Evolutionary conservation across 2,113 vertebrate species (phyloP), one percentile per base, ranked within the genome.

Genomic region (Callipepla californica): DNA sequence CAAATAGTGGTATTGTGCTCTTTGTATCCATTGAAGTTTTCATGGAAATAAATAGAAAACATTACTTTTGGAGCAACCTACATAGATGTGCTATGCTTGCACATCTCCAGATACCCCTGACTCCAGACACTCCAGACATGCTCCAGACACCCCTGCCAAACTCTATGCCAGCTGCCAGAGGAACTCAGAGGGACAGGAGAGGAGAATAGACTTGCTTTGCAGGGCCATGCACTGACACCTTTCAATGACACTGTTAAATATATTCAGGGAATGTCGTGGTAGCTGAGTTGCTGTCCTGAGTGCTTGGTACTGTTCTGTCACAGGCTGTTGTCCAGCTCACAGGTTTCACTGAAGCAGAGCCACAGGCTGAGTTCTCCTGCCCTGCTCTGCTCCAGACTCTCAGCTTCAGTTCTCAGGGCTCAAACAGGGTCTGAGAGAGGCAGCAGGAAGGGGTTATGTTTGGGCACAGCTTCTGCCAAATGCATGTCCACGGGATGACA

Each of bases 221-320:
- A 74, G 76, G 3, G 8, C 69, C 18, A 17, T 16, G 89, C 93
- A 6, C 84, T 81, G 89, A 87, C 89, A 84, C 93, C 93, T 93
- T 87, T 91, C 94, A 80, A 92, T 90, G 94, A 78, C 91, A 66
- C 47, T 47, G 32, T 5, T 9, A 0, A 4, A 73, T 22, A 67
- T 25, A 10, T 28, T 34, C 28, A 1, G 38, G 3, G 34, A 11
- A 0, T 12, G 18, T 7, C 25, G 13, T 18, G 67, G 23, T 69
- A 25, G 45, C 45, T 7, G 48, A 6, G 16, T 8, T 0, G 0
- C 48, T 85, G 6, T 0, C 68, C 3, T 3, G 25, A 20, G 51
- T 28, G 53, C 5, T 4, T 47, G 7, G 47, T 18, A 4, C 74
- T 5, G 0, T 7, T 36, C 47, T 70, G 51, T 17, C 4, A 6